phyloP scores from a whole-genome alignment of 2,797 vertebrate species.

The Chromobotia macracanthus region DNA sequence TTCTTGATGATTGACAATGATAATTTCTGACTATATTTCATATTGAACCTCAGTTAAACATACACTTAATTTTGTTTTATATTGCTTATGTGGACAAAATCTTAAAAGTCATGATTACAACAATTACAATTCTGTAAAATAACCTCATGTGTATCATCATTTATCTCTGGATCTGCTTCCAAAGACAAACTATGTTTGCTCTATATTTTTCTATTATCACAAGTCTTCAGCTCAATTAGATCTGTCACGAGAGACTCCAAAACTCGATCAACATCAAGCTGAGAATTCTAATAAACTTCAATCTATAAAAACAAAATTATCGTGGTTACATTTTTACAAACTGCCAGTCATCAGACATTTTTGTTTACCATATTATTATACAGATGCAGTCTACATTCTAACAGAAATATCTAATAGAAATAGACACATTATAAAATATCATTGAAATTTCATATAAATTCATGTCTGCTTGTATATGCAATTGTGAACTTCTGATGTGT shows the following conservation, averaged over 20 bases:
- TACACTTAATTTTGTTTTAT: background rate
- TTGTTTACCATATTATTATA: background rate
- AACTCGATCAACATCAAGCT: slow-evolving; percentile 30
- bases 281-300: slow-evolving; percentile 29
- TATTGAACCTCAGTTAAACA: background rate
- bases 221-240: slow-evolving; percentile 35
- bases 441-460: slow-evolving; percentile 4
- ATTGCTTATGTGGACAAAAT: background rate
- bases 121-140: background rate
- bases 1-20: too few species aligned
- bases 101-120: background rate
- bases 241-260: slow-evolving; percentile 19
- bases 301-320: slow-evolving; percentile 10
- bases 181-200: slow-evolving; percentile 24
- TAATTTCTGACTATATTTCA: background rate
- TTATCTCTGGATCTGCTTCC: slow-evolving; percentile 2
- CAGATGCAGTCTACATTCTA: background rate
- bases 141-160: background rate
- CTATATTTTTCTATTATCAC: slow-evolving; percentile 21
- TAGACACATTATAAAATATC: background rate
- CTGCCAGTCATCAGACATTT: slow-evolving; percentile 4
- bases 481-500: background rate
- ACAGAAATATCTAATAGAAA: too few species aligned
- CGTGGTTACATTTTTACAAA: background rate
- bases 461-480: slow-evolving; percentile 8